Percentiles rank a stretch among this genome's conserved stretches.
These are phyloP conservation scores for Hylyphantes graminicola DNA, from an alignment of 1,140 invertebrate genomes.

Conservation along the genomic window DNA sequence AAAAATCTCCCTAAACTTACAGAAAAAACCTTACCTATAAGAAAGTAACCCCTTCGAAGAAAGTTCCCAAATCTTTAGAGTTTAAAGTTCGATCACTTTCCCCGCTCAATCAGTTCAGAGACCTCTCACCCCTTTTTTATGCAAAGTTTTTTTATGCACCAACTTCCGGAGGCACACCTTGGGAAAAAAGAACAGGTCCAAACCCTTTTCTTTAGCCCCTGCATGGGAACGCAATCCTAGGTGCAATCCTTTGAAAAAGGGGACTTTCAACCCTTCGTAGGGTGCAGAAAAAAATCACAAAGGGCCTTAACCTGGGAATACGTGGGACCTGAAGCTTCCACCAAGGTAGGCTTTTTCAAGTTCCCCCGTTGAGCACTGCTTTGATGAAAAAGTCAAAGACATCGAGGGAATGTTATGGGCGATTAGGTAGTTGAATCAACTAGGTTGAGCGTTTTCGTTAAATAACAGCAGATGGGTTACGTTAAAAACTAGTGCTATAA, in stretches of 20 bases:
- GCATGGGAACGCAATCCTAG: slow-evolving; percentile 39
- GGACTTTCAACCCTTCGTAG: slow-evolving; percentile 36
- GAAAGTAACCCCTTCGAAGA: background rate
- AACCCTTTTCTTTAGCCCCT: slow-evolving; percentile 5
- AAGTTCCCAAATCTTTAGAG: slow-evolving; percentile 31
- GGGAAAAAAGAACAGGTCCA: slow-evolving; percentile 53
- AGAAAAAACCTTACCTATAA: no score
- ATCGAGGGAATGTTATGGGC: no score
- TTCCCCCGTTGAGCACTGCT: no score
- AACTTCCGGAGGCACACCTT: slow-evolving; percentile 52
- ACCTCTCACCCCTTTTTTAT: slow-evolving; percentile 46
- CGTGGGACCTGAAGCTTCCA: background rate
- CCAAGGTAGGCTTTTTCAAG: no score
- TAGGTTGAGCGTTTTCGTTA: no score
- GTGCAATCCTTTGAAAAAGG: slow-evolving; percentile 47
- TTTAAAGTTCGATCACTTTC: slow-evolving; percentile 39
- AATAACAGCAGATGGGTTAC: no score
- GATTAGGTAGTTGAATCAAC: no score
- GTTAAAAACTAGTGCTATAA: no score
- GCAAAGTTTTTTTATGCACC: slow-evolving; percentile 22
- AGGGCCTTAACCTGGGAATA: slow-evolving; percentile 23
- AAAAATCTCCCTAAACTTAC: no score
- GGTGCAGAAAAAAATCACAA: slow-evolving; percentile 24
- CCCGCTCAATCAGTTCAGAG: slow-evolving; percentile 40
- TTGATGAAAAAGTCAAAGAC: no score